Percentiles rank a stretch among this genome's conserved stretches.
Evolutionary conservation across 2,797 vertebrate species (phyloP).

Genomic region (Lagothrix lagotricha): DNA sequence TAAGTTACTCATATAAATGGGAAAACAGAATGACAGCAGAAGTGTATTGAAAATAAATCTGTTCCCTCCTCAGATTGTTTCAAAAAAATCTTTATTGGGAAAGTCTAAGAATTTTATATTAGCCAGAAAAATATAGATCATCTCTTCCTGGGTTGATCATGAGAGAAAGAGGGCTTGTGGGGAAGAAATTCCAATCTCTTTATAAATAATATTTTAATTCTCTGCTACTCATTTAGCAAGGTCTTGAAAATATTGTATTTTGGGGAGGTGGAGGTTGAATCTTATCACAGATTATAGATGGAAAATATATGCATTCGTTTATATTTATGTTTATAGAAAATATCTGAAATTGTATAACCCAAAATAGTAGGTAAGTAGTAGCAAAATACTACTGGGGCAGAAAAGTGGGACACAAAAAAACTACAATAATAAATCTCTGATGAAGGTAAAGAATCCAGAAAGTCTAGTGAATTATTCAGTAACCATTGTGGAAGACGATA

Average conservation of each 20-base stretch:
- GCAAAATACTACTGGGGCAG: neutral
- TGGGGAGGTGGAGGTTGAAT: neutral
- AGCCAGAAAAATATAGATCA: neutral
- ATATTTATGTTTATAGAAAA: neutral
- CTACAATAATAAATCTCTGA: neutral
- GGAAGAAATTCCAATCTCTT: neutral
- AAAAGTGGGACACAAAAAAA: neutral
- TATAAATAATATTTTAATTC: constrained; percentile 10
- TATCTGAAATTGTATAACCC: neutral
- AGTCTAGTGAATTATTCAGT: neutral
- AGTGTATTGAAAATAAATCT: neutral
- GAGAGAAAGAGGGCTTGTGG: neutral
- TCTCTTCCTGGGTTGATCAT: neutral
- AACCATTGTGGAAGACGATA: neutral
- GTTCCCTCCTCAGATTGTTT: neutral
- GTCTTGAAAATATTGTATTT: neutral
- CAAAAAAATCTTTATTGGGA: neutral
- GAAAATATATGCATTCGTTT: neutral
- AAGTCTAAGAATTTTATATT: constrained; percentile 23
- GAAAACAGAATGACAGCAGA: neutral
- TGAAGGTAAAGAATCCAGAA: neutral
- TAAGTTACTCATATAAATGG: neutral
- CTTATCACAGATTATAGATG: neutral
- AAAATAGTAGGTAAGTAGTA: neutral
- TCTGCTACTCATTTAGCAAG: neutral